Evolutionary conservation across 2,797 vertebrate genomes (phyloP).

Genomic region (Poecilia gillii): DNA sequence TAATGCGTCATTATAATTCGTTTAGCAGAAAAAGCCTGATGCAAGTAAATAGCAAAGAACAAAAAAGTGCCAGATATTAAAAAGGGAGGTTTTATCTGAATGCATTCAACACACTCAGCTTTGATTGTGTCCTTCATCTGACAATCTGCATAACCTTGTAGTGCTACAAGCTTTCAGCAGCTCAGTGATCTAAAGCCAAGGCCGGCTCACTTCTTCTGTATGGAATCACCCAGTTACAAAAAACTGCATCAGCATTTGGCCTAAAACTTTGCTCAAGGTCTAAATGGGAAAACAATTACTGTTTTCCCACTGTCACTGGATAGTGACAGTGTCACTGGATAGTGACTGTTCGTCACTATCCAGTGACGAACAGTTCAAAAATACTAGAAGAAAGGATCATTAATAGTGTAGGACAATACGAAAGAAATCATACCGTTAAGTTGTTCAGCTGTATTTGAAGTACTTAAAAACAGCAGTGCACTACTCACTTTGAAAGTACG

Average conservation of each 20-base stretch:
- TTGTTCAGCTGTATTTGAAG: neutral
- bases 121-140: conserved; percentile 38
- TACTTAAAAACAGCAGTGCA: neutral
- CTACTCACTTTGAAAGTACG: neutral
- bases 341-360: too few relatives aligned
- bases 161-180: conserved; percentile 18
- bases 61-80: neutral
- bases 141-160: conserved; percentile 36
- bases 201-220: conserved; percentile 9
- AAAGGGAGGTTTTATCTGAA: neutral
- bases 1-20: neutral
- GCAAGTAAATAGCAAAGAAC: neutral
- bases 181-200: conserved; percentile 28
- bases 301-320: too few relatives aligned
- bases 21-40: conserved; percentile 1
- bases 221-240: conserved; percentile 18
- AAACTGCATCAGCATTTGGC: conserved; percentile 15
- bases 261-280: conserved; percentile 19
- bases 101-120: conserved; percentile 5
- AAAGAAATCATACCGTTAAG: neutral
- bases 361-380: neutral
- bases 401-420: neutral
- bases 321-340: too few relatives aligned
- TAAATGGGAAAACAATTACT: conserved; percentile 1
- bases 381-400: neutral